Evolutionary conservation across 2,888 invertebrate genomes (phyloP).

Genomic region (Drosophila histrio): DNA sequence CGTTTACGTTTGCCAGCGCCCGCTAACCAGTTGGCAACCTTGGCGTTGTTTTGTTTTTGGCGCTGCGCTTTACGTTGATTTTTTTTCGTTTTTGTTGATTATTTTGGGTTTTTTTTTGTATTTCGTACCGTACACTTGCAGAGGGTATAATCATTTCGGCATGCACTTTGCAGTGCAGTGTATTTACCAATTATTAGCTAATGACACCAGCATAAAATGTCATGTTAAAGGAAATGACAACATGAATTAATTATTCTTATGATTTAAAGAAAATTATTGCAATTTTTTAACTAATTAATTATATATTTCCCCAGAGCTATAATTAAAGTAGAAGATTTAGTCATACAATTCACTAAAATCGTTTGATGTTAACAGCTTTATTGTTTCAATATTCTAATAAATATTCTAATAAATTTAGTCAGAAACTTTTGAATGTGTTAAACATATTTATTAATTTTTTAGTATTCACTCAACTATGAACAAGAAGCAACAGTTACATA

Average conservation of each 20-base stretch:
- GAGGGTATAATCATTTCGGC: conserved; percentile 32
- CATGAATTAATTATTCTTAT: not conserved
- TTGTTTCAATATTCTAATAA: too few relatives aligned
- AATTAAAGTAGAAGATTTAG: too few relatives aligned
- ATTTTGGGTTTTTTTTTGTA: conserved; percentile 47
- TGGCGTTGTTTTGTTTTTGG: conserved; percentile 65
- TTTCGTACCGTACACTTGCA: conserved; percentile 36
- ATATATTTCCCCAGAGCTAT: not conserved
- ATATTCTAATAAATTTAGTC: too few relatives aligned
- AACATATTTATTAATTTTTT: too few relatives aligned
- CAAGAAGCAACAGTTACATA: too few relatives aligned
- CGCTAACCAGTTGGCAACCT: conserved; percentile 75
- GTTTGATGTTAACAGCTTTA: too few relatives aligned
- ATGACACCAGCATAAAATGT: not conserved
- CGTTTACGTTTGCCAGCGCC: conserved; percentile 32
- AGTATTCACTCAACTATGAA: too few relatives aligned
- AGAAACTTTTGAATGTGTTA: too few relatives aligned
- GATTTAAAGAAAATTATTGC: not conserved
- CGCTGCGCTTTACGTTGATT: conserved; percentile 56
- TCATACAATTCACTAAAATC: too few relatives aligned
- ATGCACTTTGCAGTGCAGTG: conserved; percentile 4
- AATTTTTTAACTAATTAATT: not conserved
- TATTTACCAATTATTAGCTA: not conserved
- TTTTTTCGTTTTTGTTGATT: conserved; percentile 32
- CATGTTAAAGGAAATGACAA: not conserved